Conservation (phyloP, 1,140 invertebrate species). For the Neotoxoptera formosana region DNA sequence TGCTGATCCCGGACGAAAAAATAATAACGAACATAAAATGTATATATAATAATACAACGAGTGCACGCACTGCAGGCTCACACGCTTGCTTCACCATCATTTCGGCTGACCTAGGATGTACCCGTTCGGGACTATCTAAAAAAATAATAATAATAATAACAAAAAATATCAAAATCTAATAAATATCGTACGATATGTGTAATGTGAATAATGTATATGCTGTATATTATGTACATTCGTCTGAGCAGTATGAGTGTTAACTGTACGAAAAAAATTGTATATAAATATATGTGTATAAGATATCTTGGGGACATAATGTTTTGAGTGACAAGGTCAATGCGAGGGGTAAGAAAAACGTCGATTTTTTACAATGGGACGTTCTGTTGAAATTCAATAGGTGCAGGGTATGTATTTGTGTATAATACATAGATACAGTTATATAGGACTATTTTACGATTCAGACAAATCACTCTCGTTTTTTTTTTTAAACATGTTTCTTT, state of each 20-base stretch:
- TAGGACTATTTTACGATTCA: not conserved
- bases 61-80: not conserved
- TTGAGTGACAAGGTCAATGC: conserved; percentile 39
- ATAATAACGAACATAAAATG: conserved; percentile 25
- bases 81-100: conserved; percentile 10
- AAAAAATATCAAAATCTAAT: conserved; percentile 22
- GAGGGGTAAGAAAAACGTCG: conserved; percentile 24
- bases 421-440: conserved; percentile 18
- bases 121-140: not conserved
- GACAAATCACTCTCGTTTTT: conserved; percentile 37
- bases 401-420: conserved; percentile 4
- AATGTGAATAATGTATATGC: not conserved
- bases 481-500: conserved; percentile 17
- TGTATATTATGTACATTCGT: not conserved
- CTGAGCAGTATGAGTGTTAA: not conserved
- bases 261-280: conserved; percentile 7
- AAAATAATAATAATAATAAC: not conserved
- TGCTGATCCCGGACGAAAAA: conserved; percentile 45
- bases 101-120: conserved; percentile 33
- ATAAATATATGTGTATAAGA: not conserved
- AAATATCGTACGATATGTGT: not conserved
- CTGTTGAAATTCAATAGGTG: conserved; percentile 19
- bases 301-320: not conserved
- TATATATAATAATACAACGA: conserved; percentile 7
- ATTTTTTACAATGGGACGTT: conserved; percentile 20